Base-by-base conservation (phyloP, 2,113 vertebrate species). In the Antechinus flavipes region DNA sequence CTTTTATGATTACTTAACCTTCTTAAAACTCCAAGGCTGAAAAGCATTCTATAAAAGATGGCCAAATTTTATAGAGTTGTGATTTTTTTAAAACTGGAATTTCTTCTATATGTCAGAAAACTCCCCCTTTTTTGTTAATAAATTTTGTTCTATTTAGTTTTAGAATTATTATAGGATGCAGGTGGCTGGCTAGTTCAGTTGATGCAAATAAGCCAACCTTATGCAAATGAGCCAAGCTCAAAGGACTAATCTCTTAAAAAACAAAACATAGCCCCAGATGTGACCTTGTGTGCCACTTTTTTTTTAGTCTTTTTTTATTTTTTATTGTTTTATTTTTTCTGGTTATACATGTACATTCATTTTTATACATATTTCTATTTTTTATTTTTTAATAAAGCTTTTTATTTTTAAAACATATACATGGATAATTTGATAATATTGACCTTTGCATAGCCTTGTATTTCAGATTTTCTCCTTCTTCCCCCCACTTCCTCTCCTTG, bases 71-170 rank as follows among this genome's bases (percentile, higher is more conserved):
- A n/a, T 55, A 90, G 27, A 54, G 47, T 8, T 89, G 27, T 49
- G 26, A 52, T 6, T 68, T 68, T 95, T 30, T 93, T 56, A 76
- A 24, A 49, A 91, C 54, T 90, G 26, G 4, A 89, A 42, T 91
- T 95, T 95, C 47, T 95, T 91, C 23, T 19, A 0, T 46, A 27
- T 95, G 89, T 90, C 93, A 92, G 42, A 27, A 42, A 49, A 3
- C 50, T 2, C 16, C 93, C 97, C 93, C 93, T 76, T 91, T 95
- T 35, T 92, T 27, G 58, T 61, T 68, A 68, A 68, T n/a, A n/a
- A 68, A n/a, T 68, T 61, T n/a, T 35, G 16, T 92, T 96, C 42
- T 92, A 22, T 91, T 25, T 8, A 94, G 58, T 93, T 76, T 25
- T 58, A 54, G 30, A 91, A 96, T 93, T 76, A 22, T 50, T 90